Evolutionary conservation across 2,113 vertebrate genomes (phyloP).

Genomic region (Erythrocercus mccallii): DNA sequence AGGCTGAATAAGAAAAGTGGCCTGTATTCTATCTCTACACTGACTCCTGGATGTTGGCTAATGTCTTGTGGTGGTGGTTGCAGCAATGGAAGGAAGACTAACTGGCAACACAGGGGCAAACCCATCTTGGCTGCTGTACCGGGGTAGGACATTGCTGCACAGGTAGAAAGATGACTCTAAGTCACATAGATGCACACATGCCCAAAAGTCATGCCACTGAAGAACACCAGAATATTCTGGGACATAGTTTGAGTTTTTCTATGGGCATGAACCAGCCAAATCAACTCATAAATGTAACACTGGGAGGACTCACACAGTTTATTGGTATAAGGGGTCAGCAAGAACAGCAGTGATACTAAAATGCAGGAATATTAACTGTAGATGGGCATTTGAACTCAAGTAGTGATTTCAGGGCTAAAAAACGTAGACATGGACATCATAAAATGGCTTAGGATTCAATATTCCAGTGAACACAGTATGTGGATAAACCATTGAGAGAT

Average conservation of each 20-base stretch:
- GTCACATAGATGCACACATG: accelerated
- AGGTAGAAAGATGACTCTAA: neutral
- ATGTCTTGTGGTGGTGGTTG: neutral
- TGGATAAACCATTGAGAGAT: accelerated
- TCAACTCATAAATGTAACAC: neutral
- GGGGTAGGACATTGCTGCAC: accelerated
- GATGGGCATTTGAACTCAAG: neutral
- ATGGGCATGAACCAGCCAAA: neutral
- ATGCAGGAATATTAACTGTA: neutral
- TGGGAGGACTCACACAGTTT: neutral
- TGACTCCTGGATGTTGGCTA: neutral
- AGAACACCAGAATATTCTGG: neutral
- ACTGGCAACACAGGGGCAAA: neutral
- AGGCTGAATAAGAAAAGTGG: neutral
- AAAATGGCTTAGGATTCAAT: neutral
- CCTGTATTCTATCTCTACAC: neutral
- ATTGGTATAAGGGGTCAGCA: neutral
- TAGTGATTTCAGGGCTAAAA: neutral
- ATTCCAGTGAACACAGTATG: neutral
- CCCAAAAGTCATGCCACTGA: accelerated
- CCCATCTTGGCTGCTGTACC: too few relatives aligned
- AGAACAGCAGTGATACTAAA: neutral
- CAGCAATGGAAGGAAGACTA: neutral
- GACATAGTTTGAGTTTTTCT: neutral
- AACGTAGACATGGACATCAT: accelerated